These are phyloP conservation scores for Ophion slaviceki DNA, from an alignment of 2,888 invertebrate genomes.

Conservation along the genomic window DNA sequence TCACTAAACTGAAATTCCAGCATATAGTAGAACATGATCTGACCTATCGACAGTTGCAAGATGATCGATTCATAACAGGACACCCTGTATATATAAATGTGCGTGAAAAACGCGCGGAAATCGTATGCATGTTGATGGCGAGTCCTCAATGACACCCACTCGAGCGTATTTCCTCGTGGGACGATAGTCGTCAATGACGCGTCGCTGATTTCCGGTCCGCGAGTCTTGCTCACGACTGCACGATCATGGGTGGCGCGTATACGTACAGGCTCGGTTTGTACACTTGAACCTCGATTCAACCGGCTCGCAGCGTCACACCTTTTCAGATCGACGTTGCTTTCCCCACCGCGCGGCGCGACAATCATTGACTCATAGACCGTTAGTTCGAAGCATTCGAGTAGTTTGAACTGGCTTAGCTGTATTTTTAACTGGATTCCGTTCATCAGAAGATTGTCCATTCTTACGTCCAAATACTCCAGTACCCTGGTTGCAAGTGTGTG, in stretches of 20 bases:
- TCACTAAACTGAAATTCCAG: too few species aligned
- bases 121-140: constrained; percentile 59
- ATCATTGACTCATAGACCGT: not conserved
- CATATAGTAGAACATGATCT: too few species aligned
- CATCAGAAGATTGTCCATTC: too few species aligned
- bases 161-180: constrained; percentile 65
- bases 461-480: too few species aligned
- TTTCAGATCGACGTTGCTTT: not conserved
- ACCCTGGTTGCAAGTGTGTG: too few species aligned
- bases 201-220: constrained; percentile 71
- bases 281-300: constrained; percentile 17
- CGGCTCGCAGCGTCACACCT: not conserved
- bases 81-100: not conserved
- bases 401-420: not conserved
- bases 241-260: constrained; percentile 31
- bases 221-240: constrained; percentile 53
- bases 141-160: constrained; percentile 68
- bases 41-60: too few species aligned
- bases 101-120: constrained; percentile 20
- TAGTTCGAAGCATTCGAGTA: not conserved
- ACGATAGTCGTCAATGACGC: constrained; percentile 67
- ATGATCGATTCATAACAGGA: too few species aligned
- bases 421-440: too few species aligned
- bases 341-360: not conserved
- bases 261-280: constrained; percentile 26